Evolutionary conservation across 2,888 invertebrate genomes (phyloP), one percentile per base, ranked within the genome.

Genomic region (Mythimna lalbum): DNA sequence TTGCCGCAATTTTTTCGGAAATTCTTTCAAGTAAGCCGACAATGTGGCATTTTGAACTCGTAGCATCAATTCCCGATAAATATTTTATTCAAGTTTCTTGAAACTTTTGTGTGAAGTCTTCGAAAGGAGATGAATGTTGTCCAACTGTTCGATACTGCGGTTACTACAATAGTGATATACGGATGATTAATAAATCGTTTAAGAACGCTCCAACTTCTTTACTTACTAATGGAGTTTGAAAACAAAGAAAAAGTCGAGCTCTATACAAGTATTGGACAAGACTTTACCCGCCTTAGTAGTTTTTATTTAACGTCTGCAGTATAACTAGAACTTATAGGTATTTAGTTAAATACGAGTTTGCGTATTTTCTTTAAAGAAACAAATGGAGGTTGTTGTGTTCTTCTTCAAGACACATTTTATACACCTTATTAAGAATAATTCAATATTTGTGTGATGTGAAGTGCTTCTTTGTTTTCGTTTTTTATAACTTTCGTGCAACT

Each of bases 211-310:
- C 21, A 43, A 33, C 50, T 52, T 63, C 65, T 53, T 71, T 19
- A 39, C 71, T 71, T 19, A 39, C 71, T 70, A 53, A 56, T 56
- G 49, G 50, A 57, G 57, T 75, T 74, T 43, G 5, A 57, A 49
- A 64, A 75, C 57, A 56, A 72, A 75, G 56, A 73, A 57, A 74
- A 64, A 47, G 4, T 12, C 7, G 39, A 57, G 31, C 36, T n/a
- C n/a, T 50, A 31, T 19, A 31, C 7, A 36, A 50, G 23, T n/a
- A 17, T 21, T 21, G 19, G 21, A 71, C 23, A 21, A 64, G 23
- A 74, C 33, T 55, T 55, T 56, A 36, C 21, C 9, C 27, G 27
- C 53, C 27, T 47, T 43, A 27, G 33, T 19, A 36, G 36, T 36
- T 69, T 55, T 69, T 47, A 36, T 69, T n/a, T 47, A 55, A 27